Base-by-base conservation (phyloP, 1,140 invertebrate genomes). In the Rhysida immarginata region DNA sequence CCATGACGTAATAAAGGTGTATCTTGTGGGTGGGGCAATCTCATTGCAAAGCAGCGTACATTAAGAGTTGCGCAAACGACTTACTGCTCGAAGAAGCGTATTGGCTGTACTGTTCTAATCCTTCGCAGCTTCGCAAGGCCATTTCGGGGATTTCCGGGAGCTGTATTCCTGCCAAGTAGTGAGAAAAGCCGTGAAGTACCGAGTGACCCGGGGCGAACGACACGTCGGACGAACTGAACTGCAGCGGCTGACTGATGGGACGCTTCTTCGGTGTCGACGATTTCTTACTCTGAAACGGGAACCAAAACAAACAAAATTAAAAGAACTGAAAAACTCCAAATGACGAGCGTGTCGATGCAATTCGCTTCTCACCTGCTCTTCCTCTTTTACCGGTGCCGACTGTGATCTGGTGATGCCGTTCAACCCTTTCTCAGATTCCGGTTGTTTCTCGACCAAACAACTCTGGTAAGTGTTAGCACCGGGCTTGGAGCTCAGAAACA, bases 1-100 rank as follows among this genome's bases (percentile, higher is more conserved):
- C n/a, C n/a, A n/a, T n/a, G n/a, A n/a, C n/a, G n/a, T n/a, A n/a
- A n/a, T n/a, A n/a, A n/a, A n/a, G n/a, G n/a, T n/a, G n/a, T n/a
- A n/a, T n/a, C n/a, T n/a, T n/a, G n/a, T n/a, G n/a, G n/a, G n/a
- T n/a, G n/a, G n/a, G n/a, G n/a, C n/a, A n/a, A n/a, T n/a, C n/a
- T n/a, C n/a, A n/a, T n/a, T n/a, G n/a, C n/a, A n/a, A n/a, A n/a
- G n/a, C n/a, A n/a, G n/a, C n/a, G n/a, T n/a, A n/a, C n/a, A n/a
- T n/a, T n/a, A n/a, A n/a, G n/a, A n/a, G n/a, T n/a, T n/a, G 5
- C n/a, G 1, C 26, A 2, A 41, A 41, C n/a, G 3, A 25, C 56
- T 57, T 75, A 74, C 79, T 75, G 62, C 76, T 78, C 60, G 78
- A 81, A 26, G 80, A 81, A 48, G 78, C 77, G 65, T 79, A 80